These are phyloP conservation scores for Pogonophryne albipinna DNA, from an alignment of 2,797 vertebrate genomes.

Conservation along the genomic window DNA sequence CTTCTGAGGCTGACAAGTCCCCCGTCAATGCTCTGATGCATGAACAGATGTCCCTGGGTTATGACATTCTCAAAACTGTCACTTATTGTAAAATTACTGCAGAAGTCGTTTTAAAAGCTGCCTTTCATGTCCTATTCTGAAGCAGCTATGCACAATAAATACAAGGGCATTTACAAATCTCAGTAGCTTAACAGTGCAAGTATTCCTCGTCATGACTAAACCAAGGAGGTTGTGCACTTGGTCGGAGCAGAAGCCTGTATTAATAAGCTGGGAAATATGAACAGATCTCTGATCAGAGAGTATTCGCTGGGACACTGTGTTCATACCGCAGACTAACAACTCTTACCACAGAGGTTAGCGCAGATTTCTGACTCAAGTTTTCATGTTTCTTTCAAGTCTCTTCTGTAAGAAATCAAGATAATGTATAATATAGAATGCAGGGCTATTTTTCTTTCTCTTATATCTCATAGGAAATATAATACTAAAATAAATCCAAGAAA, in stretches of 20 bases:
- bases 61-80: conserved; percentile 22
- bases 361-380: conserved; percentile 14
- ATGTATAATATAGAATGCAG: not conserved
- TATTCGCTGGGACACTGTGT: conserved; percentile 4
- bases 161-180: not conserved
- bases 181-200: conserved; percentile 11
- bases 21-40: conserved; percentile 25
- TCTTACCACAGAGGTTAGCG: conserved; percentile 23
- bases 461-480: not conserved
- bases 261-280: conserved; percentile 42
- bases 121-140: conserved; percentile 8
- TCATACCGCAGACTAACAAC: not conserved
- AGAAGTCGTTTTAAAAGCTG: not conserved
- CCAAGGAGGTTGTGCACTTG: conserved; percentile 46
- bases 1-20: conserved; percentile 31
- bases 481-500: not conserved
- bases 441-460: not conserved
- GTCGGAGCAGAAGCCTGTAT: conserved; percentile 38
- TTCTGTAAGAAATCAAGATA: conserved; percentile 2
- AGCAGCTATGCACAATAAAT: not conserved
- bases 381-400: not conserved
- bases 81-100: not conserved
- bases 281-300: conserved; percentile 46
- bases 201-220: conserved; percentile 34
- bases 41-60: conserved; percentile 44